These are phyloP conservation scores for Entomobrya multifasciata DNA, from an alignment of 2,888 invertebrate species.

Conservation along the genomic window DNA sequence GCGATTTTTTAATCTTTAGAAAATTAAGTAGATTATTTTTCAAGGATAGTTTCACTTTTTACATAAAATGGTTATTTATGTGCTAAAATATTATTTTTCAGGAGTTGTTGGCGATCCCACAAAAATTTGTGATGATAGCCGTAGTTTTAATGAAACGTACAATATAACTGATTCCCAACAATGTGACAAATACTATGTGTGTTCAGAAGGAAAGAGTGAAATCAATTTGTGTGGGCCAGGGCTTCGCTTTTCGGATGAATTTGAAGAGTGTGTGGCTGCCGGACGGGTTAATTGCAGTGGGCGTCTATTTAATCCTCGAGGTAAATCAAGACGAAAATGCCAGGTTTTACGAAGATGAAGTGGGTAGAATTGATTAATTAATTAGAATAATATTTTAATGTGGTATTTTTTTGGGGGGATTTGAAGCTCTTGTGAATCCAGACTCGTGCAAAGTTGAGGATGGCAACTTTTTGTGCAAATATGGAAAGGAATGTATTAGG, in stretches of 20 bases:
- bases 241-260: constrained; percentile 14
- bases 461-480: constrained; percentile 75
- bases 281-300: constrained; percentile 52
- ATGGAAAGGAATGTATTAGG: constrained; percentile 82
- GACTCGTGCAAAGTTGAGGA: constrained; percentile 68
- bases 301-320: constrained; percentile 3
- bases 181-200: constrained; percentile 63
- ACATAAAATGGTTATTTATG: background rate
- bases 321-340: background rate
- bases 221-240: constrained; percentile 6
- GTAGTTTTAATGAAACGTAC: constrained; percentile 55
- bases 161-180: constrained; percentile 52
- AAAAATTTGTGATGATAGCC: constrained; percentile 27
- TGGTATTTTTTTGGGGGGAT: background rate
- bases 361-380: background rate
- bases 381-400: background rate
- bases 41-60: background rate
- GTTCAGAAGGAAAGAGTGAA: constrained; percentile 41
- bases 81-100: constrained; percentile 8
- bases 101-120: constrained; percentile 51
- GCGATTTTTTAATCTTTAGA: background rate
- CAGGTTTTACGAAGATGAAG: too few species aligned
- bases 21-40: background rate
- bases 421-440: constrained; percentile 34
- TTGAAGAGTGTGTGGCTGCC: constrained; percentile 15